These are phyloP conservation scores for Cetonia aurata DNA, from an alignment of 2,888 invertebrate species.

Conservation along the genomic window DNA sequence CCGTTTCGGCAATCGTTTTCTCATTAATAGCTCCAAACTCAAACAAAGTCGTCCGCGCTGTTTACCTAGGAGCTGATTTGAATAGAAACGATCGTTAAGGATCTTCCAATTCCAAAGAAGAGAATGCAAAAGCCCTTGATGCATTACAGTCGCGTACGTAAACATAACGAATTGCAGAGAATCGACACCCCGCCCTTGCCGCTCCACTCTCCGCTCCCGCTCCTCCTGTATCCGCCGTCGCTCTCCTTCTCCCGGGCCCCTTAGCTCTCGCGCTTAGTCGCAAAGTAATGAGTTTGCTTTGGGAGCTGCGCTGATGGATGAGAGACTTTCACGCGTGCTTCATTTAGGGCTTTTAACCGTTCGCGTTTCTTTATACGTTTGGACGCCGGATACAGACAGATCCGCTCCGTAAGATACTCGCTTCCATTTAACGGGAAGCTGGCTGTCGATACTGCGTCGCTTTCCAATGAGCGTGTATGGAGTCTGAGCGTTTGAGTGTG, in stretches of 20 bases:
- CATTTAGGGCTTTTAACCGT: slow-evolving; percentile 61
- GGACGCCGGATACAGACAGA: slow-evolving; percentile 45
- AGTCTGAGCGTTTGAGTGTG: slow-evolving; percentile 25
- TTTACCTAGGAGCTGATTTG: slow-evolving; percentile 51
- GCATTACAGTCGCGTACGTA: slow-evolving; percentile 59
- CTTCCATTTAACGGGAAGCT: slow-evolving; percentile 29
- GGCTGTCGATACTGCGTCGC: slow-evolving; percentile 21
- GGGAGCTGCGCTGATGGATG: slow-evolving; percentile 58
- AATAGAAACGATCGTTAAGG: slow-evolving; percentile 52
- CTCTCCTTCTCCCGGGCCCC: slow-evolving; percentile 48
- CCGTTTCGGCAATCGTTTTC: slow-evolving; percentile 46
- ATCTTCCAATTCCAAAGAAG: slow-evolving; percentile 55
- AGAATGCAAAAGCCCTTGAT: slow-evolving; percentile 58
- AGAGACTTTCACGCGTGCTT: slow-evolving; percentile 60
- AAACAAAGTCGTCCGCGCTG: slow-evolving; percentile 45
- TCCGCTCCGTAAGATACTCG: slow-evolving; percentile 35
- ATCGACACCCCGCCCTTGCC: slow-evolving; percentile 47
- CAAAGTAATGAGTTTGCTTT: slow-evolving; percentile 62
- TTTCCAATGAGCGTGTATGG: slow-evolving; percentile 10
- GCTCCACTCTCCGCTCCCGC: slow-evolving; percentile 5
- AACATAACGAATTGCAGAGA: slow-evolving; percentile 61
- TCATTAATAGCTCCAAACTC: slow-evolving; percentile 47
- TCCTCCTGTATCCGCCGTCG: slow-evolving; percentile 9
- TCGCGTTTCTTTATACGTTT: slow-evolving; percentile 51
- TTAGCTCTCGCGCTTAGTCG: slow-evolving; percentile 57